Evolutionary conservation across 2,888 invertebrate genomes (phyloP).

Genomic region (Pristionchus mayeri): DNA sequence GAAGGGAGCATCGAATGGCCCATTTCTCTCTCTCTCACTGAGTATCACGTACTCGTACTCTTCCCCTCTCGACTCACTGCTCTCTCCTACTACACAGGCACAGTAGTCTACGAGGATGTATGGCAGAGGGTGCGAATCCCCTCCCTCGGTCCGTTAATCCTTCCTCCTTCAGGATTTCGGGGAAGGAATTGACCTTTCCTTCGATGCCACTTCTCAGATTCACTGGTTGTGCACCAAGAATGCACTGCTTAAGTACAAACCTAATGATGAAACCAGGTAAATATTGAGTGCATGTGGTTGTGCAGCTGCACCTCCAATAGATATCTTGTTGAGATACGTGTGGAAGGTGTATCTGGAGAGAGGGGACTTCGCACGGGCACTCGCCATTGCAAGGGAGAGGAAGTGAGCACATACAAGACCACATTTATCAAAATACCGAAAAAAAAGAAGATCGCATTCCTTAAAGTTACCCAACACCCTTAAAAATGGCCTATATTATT

Average conservation of each 20-base stretch:
- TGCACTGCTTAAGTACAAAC: constrained; percentile 68
- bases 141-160: neutral
- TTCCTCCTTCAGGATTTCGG: constrained; percentile 55
- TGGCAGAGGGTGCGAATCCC: constrained; percentile 56
- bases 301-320: neutral
- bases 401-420: no score
- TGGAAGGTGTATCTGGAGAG: constrained; percentile 73
- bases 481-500: no score
- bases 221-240: constrained; percentile 69
- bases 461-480: no score
- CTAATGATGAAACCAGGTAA: constrained; percentile 71
- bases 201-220: constrained; percentile 67
- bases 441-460: no score
- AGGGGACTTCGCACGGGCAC: constrained; percentile 69
- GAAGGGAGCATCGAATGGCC: constrained; percentile 71
- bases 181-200: constrained; percentile 62
- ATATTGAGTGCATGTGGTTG: neutral
- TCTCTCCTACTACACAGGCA: constrained; percentile 67
- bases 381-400: constrained; percentile 58
- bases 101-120: constrained; percentile 69
- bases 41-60: constrained; percentile 70
- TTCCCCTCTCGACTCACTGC: constrained; percentile 68
- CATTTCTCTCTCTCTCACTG: constrained; percentile 69
- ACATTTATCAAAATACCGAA: no score
- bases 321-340: constrained; percentile 61